phyloP scores from a whole-genome alignment of 2,113 vertebrate genomes.

The Microtus ochrogaster region DNA sequence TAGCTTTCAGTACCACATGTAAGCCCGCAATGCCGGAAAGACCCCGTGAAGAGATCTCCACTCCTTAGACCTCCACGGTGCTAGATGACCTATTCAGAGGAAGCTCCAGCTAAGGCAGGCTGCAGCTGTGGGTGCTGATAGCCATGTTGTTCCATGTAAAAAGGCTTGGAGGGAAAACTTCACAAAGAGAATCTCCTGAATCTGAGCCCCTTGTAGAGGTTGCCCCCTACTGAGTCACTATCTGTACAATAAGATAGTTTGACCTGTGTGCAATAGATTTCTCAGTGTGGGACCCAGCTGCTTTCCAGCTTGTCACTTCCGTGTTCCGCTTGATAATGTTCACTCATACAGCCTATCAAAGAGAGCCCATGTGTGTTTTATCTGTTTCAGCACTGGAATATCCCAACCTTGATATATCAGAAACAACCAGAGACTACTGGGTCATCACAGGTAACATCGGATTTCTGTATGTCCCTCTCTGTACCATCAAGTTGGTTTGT shows the following conservation, averaged over 20 bases:
- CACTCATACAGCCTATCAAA: background rate
- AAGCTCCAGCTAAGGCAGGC: background rate
- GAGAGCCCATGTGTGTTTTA: conserved; percentile 48
- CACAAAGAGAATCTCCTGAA: conserved; percentile 14
- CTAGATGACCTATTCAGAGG: conserved; percentile 11
- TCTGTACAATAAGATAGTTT: background rate
- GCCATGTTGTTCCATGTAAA: background rate
- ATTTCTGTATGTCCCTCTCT: background rate
- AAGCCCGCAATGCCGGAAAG: conserved; percentile 35
- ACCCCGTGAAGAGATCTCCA: background rate
- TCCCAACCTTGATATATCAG: conserved; percentile 96
- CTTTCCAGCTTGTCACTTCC: conserved; percentile 19
- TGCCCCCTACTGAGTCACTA: background rate
- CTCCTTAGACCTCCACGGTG: background rate
- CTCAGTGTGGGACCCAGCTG: background rate
- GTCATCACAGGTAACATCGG: conserved; percentile 94
- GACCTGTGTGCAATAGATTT: background rate
- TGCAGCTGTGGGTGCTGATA: background rate
- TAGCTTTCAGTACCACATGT: conserved; percentile 8
- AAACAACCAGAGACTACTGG: conserved; percentile 96
- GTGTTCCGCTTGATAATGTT: background rate
- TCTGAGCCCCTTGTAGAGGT: background rate
- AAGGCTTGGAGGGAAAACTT: conserved; percentile 1
- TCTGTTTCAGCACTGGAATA: conserved; percentile 94
- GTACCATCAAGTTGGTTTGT: background rate